phyloP scores from a whole-genome alignment of 1,140 invertebrate species.

The Hormaphis cornu region DNA sequence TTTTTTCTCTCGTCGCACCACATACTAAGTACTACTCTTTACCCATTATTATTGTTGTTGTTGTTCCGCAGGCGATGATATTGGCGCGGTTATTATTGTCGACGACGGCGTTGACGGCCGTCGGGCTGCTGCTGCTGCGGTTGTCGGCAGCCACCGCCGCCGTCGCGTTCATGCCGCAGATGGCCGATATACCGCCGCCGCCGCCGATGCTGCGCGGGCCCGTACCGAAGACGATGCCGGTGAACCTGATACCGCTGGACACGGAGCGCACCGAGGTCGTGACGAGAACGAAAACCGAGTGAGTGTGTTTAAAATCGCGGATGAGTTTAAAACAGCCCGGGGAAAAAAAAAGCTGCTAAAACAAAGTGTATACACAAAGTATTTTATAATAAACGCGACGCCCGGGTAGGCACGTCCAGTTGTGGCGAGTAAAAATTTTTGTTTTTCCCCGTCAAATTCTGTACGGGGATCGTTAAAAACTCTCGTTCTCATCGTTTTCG shows the following conservation, averaged over 20 bases:
- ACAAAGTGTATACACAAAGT: too few relatives aligned
- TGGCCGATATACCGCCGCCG: not conserved
- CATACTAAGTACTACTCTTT: not conserved
- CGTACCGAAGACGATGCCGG: not conserved
- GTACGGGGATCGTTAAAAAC: too few relatives aligned
- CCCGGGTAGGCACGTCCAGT: too few relatives aligned
- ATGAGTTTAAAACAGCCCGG: too few relatives aligned
- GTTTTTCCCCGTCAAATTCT: too few relatives aligned
- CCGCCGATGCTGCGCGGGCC: too few relatives aligned
- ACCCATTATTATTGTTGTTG: not conserved
- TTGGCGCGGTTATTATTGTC: conserved; percentile 2
- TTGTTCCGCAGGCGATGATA: not conserved
- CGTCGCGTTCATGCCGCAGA: not conserved
- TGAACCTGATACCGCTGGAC: not conserved
- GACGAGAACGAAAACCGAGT: conserved; percentile 1
- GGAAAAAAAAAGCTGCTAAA: too few relatives aligned
- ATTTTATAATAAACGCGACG: too few relatives aligned
- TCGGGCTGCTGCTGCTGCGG: not conserved
- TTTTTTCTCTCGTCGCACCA: not conserved
- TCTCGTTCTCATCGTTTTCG: too few relatives aligned
- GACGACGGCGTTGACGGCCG: not conserved
- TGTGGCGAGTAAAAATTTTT: too few relatives aligned
- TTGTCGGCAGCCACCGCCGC: not conserved
- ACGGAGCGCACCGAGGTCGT: not conserved
- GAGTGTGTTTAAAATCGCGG: not conserved